Evolutionary conservation across 2,797 vertebrate species (phyloP).

Genomic region (Steatocranus sp.): DNA sequence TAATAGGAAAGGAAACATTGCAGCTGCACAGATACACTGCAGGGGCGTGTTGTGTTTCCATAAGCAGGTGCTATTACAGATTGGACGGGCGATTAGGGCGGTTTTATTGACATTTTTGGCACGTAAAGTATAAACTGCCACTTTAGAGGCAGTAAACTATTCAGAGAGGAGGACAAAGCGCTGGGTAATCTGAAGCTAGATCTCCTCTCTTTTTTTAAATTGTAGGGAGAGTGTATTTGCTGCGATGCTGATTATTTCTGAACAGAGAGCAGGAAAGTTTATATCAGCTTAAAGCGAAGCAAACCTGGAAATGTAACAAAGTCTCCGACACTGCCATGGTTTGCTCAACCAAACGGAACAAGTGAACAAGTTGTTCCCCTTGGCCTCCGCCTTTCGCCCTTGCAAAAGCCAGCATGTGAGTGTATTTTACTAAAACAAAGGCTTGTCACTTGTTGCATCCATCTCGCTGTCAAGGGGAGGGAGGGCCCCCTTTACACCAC

Average conservation of each 20-base stretch:
- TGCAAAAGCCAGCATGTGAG: slow-evolving; percentile 35
- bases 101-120: slow-evolving; percentile 73
- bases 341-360: slow-evolving; percentile 61
- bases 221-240: slow-evolving; percentile 10
- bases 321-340: slow-evolving; percentile 49
- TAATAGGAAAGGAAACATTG: slow-evolving; percentile 53
- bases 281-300: slow-evolving; percentile 24
- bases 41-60: slow-evolving; percentile 65
- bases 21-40: slow-evolving; percentile 46
- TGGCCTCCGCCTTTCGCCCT: slow-evolving; percentile 52
- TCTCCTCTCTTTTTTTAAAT: slow-evolving; percentile 10
- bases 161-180: slow-evolving; percentile 42
- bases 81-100: slow-evolving; percentile 59
- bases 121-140: slow-evolving; percentile 59
- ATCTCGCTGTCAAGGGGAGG: slow-evolving; percentile 60
- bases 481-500: slow-evolving; percentile 18
- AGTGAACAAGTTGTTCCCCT: slow-evolving; percentile 65
- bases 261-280: slow-evolving; percentile 9
- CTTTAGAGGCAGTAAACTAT: slow-evolving; percentile 50
- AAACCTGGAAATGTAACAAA: slow-evolving; percentile 49
- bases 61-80: slow-evolving; percentile 71
- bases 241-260: slow-evolving; percentile 45
- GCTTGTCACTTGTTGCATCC: slow-evolving; percentile 62
- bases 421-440: slow-evolving; percentile 67
- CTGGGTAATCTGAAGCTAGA: slow-evolving; percentile 37